Evolutionary conservation across 2,797 vertebrate genomes (phyloP).

Genomic region (Propithecus deckenii): DNA sequence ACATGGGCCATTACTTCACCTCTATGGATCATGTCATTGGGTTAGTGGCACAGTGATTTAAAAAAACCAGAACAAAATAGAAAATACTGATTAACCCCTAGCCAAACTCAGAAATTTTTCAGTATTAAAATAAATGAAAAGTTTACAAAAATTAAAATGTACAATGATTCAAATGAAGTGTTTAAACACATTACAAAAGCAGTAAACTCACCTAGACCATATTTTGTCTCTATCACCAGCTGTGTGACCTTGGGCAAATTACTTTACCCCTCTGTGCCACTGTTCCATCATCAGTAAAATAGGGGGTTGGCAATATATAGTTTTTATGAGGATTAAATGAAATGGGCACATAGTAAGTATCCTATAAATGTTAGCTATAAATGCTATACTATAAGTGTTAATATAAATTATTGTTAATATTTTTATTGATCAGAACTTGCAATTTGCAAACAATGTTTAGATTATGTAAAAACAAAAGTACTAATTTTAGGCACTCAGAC

Average conservation of each 20-base stretch:
- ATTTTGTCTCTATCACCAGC: not conserved
- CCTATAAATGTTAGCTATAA: not conserved
- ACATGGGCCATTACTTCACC: not conserved
- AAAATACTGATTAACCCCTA: not conserved
- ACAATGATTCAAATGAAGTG: not conserved
- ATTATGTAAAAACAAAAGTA: not conserved
- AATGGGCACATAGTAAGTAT: not conserved
- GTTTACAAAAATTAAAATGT: not conserved
- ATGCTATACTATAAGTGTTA: not conserved
- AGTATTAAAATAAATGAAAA: not conserved
- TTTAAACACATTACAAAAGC: not conserved
- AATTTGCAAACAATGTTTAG: conserved; percentile 16
- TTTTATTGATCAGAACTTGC: not conserved
- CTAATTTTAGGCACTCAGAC: not conserved
- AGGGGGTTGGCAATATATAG: not conserved
- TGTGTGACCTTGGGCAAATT: not conserved
- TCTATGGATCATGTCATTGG: not conserved
- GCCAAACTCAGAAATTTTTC: not conserved
- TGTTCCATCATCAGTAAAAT: not conserved
- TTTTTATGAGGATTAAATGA: conserved; percentile 25
- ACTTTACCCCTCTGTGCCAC: not conserved
- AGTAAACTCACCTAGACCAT: not conserved
- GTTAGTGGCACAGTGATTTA: not conserved
- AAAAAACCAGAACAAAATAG: conserved; percentile 18
- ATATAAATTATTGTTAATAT: not conserved